These are phyloP conservation scores for Drosophila erecta DNA, from an alignment of 1,140 invertebrate species.

Conservation along the genomic window DNA sequence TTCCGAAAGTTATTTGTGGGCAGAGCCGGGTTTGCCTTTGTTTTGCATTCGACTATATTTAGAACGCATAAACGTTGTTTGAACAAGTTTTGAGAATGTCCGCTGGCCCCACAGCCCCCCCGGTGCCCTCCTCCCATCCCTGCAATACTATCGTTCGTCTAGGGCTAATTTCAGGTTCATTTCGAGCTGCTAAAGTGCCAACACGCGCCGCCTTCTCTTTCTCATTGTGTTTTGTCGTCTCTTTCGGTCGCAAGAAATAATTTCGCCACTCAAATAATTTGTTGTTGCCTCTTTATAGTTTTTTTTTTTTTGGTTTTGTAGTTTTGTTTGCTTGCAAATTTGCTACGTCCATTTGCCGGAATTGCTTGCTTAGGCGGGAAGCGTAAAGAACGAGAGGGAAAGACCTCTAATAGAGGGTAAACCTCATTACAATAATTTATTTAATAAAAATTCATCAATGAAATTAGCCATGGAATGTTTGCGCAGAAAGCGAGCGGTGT, in stretches of 20 bases:
- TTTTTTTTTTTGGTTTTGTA: conserved; percentile 9
- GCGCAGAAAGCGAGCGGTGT: conserved; percentile 3
- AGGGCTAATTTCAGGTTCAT: conserved; percentile 48
- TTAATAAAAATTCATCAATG: conserved; percentile 81
- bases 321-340: conserved; percentile 43
- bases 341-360: conserved; percentile 36
- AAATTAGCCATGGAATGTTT: conserved; percentile 68
- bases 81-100: conserved; percentile 43
- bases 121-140: background rate
- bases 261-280: conserved; percentile 56
- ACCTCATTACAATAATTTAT: conserved; percentile 77
- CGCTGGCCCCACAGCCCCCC: conserved; percentile 11
- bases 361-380: conserved; percentile 39
- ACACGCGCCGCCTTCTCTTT: conserved; percentile 61
- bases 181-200: conserved; percentile 56
- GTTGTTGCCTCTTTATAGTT: conserved; percentile 18
- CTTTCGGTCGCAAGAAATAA: conserved; percentile 26
- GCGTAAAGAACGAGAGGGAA: conserved; percentile 11
- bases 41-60: conserved; percentile 54
- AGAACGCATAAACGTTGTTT: conserved; percentile 44
- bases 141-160: conserved; percentile 15
- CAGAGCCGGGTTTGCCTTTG: conserved; percentile 23
- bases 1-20: conserved; percentile 44
- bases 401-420: conserved; percentile 36
- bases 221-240: conserved; percentile 8